Conservation (phyloP, 2,113 vertebrate genomes). For the Spea multiplicata region DNA sequence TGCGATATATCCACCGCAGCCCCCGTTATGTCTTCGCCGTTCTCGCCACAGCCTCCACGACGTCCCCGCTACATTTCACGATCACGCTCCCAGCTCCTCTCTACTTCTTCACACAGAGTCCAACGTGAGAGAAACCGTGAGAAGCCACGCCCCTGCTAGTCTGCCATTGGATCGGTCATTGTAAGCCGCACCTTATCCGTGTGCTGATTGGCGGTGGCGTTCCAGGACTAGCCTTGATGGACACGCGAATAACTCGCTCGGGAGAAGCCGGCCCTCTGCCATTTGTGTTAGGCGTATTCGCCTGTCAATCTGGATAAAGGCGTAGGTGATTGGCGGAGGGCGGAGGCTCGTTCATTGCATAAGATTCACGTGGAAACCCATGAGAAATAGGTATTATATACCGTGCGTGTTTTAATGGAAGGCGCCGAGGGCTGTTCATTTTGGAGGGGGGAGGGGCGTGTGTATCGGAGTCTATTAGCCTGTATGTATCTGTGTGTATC, state of each 20-base stretch:
- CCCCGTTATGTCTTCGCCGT: background rate
- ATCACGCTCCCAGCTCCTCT: background rate
- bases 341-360: slow-evolving; percentile 13
- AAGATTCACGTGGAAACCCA: slow-evolving; percentile 43
- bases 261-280: background rate
- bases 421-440: too few relatives aligned
- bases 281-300: background rate
- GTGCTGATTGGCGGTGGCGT: background rate
- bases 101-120: slow-evolving; percentile 6
- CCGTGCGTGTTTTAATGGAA: too few relatives aligned
- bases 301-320: background rate
- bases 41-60: background rate
- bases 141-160: background rate
- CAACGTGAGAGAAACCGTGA: slow-evolving; percentile 1
- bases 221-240: background rate
- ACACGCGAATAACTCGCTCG: background rate
- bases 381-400: slow-evolving; percentile 13
- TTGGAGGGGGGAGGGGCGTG: too few relatives aligned
- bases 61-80: background rate
- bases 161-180: background rate
- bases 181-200: background rate
- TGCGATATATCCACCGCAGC: too few relatives aligned
- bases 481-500: too few relatives aligned
- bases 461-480: too few relatives aligned
- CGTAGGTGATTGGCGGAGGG: slow-evolving; percentile 1